Evolutionary conservation across 1,140 invertebrate genomes (phyloP), one percentile per base, ranked within the genome.

Genomic region (Ephestia elutella): DNA sequence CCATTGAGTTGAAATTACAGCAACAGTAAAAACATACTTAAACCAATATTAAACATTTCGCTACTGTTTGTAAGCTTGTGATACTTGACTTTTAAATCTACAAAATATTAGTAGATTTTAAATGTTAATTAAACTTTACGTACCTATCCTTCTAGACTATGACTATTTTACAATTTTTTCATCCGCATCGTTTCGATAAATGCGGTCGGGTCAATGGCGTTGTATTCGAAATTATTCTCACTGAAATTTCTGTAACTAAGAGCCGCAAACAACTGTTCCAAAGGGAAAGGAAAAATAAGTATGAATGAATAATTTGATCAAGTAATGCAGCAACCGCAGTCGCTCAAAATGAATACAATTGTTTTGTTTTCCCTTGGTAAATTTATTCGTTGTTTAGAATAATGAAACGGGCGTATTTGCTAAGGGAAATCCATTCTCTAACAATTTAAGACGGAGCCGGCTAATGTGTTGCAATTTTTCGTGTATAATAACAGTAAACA

Each of bases 311-410:
- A 79, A 77, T 83, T 77, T 73, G 77, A 80, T 83, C 74, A 79
- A 84, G 75, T 80, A 77, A 81, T 83, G 77, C 81, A 83, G 70
- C 72, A 62, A 75, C 76, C 75, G 71, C 73, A 75, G 76, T 76
- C 75, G 70, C 74, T 82, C 71, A 79, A 79, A 86, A 84, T 85
- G 82, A 79, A 85, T 82, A 80, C 82, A 74, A 82, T 86, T 83
- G 80, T 84, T 81, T 84, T 85, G 80, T 86, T 84, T 84, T 78
- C 81, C 73, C 79, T 80, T 71, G 73, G 77, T 73, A 82, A 84
- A 83, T 85, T 78, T 85, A 83, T 85, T 81, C 75, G 56, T 81
- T 82, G 73, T 80, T 85, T 86, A 82, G 79, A 83, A 86, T 86
- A 82, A 84, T 86, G 83, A 82, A 80, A 86, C 73, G 71, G 54